phyloP scores from a whole-genome alignment of 2,797 vertebrate genomes.

The Orientallactaga sibirica region DNA sequence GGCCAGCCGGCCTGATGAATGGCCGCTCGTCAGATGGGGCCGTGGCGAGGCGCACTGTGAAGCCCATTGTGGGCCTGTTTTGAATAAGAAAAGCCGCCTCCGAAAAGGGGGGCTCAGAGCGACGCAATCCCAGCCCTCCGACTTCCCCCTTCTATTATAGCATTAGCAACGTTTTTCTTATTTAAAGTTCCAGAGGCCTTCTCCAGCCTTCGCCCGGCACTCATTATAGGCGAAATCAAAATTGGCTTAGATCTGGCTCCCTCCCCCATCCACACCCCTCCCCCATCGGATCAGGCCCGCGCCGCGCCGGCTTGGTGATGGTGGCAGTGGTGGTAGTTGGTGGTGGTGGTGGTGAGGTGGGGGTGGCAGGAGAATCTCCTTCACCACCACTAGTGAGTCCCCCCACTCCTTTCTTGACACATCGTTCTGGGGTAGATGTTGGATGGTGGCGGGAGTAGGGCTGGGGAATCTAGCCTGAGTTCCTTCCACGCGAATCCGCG shows the following conservation, averaged over 20 bases:
- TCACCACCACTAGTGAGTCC: slow-evolving; percentile 69
- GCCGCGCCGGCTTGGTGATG: background rate
- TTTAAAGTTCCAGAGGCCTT: slow-evolving; percentile 91
- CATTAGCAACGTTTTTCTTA: slow-evolving; percentile 95
- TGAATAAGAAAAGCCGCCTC: slow-evolving; percentile 99
- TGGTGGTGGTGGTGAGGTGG: background rate
- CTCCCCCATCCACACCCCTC: background rate
- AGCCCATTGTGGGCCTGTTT: slow-evolving; percentile 99
- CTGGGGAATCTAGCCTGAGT: background rate
- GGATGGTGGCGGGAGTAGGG: background rate
- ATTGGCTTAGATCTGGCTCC: slow-evolving; percentile 87
- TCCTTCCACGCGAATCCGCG: slow-evolving; percentile 58
- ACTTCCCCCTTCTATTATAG: slow-evolving; percentile 98
- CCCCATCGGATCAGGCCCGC: slow-evolving; percentile 38
- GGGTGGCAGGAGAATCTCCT: background rate
- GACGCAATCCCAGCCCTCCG: slow-evolving; percentile 98
- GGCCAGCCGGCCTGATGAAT: slow-evolving; percentile 99
- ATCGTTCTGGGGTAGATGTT: background rate
- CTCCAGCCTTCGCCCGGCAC: slow-evolving; percentile 86
- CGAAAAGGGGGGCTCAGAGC: slow-evolving; percentile 97
- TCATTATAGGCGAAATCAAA: slow-evolving; percentile 88
- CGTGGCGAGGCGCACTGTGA: slow-evolving; percentile 99
- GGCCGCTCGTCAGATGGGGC: slow-evolving; percentile 99
- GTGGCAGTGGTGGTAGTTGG: too few species aligned
- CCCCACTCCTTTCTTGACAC: background rate